These are phyloP conservation scores for Centroberyx gerrardi DNA, from an alignment of 2,797 vertebrate species.

Conservation along the genomic window DNA sequence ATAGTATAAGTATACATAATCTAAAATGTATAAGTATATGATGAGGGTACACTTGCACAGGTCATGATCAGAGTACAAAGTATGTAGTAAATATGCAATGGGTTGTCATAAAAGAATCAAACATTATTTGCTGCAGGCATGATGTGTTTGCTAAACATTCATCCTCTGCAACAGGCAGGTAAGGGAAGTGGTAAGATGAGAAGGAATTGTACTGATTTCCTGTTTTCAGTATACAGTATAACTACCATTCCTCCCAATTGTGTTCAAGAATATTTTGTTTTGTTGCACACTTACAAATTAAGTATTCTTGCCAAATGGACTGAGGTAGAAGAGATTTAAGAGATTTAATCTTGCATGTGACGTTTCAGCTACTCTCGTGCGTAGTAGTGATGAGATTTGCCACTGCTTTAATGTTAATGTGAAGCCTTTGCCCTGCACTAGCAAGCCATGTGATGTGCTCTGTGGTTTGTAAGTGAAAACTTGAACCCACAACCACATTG, in stretches of 20 bases:
- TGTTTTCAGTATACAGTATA: conserved; percentile 63
- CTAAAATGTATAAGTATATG: too few relatives aligned
- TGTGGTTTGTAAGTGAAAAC: conserved; percentile 73
- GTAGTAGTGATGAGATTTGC: background rate
- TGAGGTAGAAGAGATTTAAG: background rate
- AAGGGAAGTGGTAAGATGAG: conserved; percentile 73
- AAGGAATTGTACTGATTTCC: conserved; percentile 70
- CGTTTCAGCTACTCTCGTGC: background rate
- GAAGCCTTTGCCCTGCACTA: background rate
- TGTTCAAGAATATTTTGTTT: background rate
- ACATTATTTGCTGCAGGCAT: conserved; percentile 3
- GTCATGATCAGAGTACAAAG: background rate
- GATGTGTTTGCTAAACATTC: background rate
- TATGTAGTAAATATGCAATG: background rate
- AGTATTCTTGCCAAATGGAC: background rate
- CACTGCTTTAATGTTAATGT: background rate
- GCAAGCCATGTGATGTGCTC: background rate
- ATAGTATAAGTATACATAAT: background rate
- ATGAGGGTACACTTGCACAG: too few relatives aligned
- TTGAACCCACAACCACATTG: conserved; percentile 69
- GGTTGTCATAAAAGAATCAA: background rate
- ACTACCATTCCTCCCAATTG: background rate
- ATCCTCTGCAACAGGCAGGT: conserved; percentile 63
- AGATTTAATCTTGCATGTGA: background rate
- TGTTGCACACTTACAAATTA: background rate